Percentiles rank a stretch among this genome's conserved stretches.
These are phyloP conservation scores for Caloenas nicobarica DNA, from an alignment of 2,113 vertebrate species.

Conservation along the genomic window DNA sequence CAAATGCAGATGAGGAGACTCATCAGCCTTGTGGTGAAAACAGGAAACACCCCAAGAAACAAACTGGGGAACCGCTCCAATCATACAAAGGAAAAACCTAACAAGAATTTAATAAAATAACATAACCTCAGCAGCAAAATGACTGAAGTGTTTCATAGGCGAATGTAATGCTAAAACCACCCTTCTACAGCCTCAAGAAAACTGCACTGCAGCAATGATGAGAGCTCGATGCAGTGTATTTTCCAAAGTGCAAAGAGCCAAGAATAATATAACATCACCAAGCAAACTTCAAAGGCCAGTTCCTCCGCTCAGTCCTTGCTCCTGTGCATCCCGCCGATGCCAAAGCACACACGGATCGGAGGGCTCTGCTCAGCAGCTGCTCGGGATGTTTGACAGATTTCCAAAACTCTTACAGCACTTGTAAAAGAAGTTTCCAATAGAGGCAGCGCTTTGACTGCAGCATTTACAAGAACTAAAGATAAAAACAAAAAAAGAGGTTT, in stretches of 20 bases:
- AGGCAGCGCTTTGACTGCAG: conserved; percentile 50
- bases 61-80: neutral
- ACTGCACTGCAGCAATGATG: conserved; percentile 64
- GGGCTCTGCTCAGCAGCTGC: conserved; percentile 71
- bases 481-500: neutral
- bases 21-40: neutral
- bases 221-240: conserved; percentile 81
- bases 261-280: conserved; percentile 86
- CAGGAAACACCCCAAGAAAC: neutral
- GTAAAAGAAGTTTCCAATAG: conserved; percentile 78
- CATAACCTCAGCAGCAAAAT: conserved; percentile 16
- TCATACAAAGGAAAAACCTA: neutral
- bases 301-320: conserved; percentile 70
- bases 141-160: conserved; percentile 74
- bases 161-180: conserved; percentile 75
- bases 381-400: conserved; percentile 73
- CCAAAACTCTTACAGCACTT: conserved; percentile 72
- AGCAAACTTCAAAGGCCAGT: conserved; percentile 82
- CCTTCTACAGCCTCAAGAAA: conserved; percentile 72
- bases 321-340: conserved; percentile 78
- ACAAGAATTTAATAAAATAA: conserved; percentile 55
- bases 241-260: conserved; percentile 80
- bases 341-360: conserved; percentile 73
- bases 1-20: neutral
- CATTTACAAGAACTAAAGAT: conserved; percentile 4